Evolutionary conservation across 2,113 vertebrate genomes (phyloP).

Genomic region (Edolisoma coerulescens): DNA sequence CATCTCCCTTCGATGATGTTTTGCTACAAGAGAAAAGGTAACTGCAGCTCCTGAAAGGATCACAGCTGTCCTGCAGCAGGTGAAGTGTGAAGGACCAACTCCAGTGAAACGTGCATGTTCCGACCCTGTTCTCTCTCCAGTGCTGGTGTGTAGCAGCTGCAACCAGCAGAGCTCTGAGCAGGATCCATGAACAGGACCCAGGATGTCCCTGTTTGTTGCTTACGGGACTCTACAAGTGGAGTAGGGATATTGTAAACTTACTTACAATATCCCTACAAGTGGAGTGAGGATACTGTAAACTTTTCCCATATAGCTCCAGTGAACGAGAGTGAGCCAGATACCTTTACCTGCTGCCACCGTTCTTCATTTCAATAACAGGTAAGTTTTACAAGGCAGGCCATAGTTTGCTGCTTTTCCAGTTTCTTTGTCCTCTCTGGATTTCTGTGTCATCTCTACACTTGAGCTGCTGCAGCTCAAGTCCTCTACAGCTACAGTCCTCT

Average conservation of each 20-base stretch:
- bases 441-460: not conserved
- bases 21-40: not conserved
- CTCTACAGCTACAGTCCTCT: not conserved
- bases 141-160: not conserved
- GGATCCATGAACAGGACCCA: not conserved
- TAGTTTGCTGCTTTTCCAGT: not conserved
- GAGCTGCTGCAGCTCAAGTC: not conserved
- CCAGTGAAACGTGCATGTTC: rapidly evolving
- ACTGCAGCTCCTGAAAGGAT: not conserved
- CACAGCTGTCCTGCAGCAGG: not conserved
- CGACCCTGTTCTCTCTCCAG: not conserved
- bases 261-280: no score
- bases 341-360: not conserved
- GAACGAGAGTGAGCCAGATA: not conserved
- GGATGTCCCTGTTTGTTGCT: not conserved
- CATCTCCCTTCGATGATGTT: not conserved
- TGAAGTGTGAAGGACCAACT: not conserved
- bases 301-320: not conserved
- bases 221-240: not conserved
- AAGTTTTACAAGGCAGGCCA: not conserved
- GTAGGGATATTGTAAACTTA: not conserved
- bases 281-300: not conserved
- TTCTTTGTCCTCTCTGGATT: not conserved
- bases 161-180: not conserved
- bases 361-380: not conserved